Base-by-base conservation (phyloP, 2,797 vertebrate genomes). In the Chanos chanos region DNA sequence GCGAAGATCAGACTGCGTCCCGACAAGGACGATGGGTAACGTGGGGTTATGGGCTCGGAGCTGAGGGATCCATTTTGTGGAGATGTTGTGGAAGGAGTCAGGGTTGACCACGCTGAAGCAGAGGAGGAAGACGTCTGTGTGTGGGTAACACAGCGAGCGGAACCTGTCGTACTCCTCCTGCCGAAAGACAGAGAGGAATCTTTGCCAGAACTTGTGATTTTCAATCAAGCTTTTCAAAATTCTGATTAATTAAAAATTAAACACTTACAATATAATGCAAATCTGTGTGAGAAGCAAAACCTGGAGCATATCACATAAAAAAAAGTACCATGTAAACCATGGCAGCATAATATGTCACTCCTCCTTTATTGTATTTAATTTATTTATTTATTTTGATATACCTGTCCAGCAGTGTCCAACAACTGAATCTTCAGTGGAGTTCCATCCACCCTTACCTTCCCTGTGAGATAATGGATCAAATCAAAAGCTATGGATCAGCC, bases 81-180 rank as follows among this genome's bases (percentile, higher is more conserved):
- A 94, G 79, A 99, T 89, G 83, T 96, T 99, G 78, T 97, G 93
- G 76, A 99, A 99, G 5, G 96, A 98, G 3, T 91, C 88, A 48
- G 96, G 96, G 79, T 98, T 94, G 63, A 99, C 96, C 76, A 99
- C 90, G 9, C 96, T 99, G 91, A 99, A 99, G 88, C 96, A 99
- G 28, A 96, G 93, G 69, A 99, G 85, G 83, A 99, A 99, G 75
- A 98, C 96, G 0, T 99, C 96, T 0, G 90, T 93, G 68, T 97
- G 92, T 1, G 88, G 81, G 28, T 99, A 99, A 67, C 94, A 97
- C 56, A 99, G 87, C 0, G 94, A 92, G n/a, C 96, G 86, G 74
- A 99, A 93, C 44, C 90, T 89, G 64, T 99, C 96, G 71, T 98
- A 98, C 70, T 97, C 95, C 66, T 99, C 96, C 96, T 99, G 78